Base-by-base conservation (phyloP, 1,140 invertebrate genomes). In the Leguminivora glycinivorella region DNA sequence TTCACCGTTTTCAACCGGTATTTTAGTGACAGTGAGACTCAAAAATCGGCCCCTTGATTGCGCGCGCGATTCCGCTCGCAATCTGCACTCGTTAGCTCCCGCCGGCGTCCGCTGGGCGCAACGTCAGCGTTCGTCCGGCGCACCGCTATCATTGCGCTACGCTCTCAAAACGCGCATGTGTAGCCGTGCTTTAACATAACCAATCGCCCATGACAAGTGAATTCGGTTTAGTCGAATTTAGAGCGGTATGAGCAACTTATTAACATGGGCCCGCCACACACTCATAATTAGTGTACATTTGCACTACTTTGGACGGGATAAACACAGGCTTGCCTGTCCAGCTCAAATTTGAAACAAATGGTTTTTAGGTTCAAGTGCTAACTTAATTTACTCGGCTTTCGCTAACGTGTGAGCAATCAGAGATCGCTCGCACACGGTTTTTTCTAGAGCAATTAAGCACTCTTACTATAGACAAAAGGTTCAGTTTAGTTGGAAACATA, bases 301-400 rank as follows among this genome's bases (percentile, higher is more conserved):
- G 84, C 84, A 87, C 85, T 86, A 75, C 89, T 88, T 86, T 84
- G 87, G 84, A 88, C 74, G 84, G 87, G 87, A 90, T 90, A 85
- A 90, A 90, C 87, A 90, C 83, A 88, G 80, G 75, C 78, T 79
- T 85, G 78, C 83, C 82, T 88, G 88, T 87, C 78, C 82, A 83
- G 70, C 79, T 75, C 81, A 88, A 89, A 88, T 90, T 90, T 84
- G 84, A 79, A 83, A 81, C 85, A 86, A 89, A 89, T 88, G 82
- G 83, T 87, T 77, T 72, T 75, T 75, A 80, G 77, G 82, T 78
- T 66, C 71, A 82, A 70, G 87, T 90, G 88, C 79, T 90, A 90
- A 90, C 79, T 88, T 83, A 87, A 90, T 89, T 89, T 90, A 87
- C 81, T 83, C 80, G 84, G 84, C 85, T 88, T 88, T 90, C 81